phyloP scores from a whole-genome alignment of 2,113 vertebrate species.

The Lasiurus cinereus region DNA sequence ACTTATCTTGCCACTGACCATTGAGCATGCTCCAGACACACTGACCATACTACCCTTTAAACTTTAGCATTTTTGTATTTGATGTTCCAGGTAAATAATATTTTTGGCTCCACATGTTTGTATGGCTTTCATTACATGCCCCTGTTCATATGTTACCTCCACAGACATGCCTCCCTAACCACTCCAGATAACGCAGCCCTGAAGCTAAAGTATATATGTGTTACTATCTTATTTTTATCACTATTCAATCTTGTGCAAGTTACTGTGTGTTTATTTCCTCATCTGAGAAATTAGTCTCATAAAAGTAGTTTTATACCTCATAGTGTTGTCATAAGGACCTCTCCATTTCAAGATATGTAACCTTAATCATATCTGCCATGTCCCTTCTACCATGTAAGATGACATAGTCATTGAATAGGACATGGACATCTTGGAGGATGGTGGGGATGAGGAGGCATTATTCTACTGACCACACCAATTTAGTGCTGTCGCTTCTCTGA shows the following conservation, averaged over 20 bases:
- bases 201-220: neutral
- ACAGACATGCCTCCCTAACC: neutral
- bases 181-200: neutral
- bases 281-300: conserved; percentile 31
- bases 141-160: neutral
- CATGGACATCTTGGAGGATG: neutral
- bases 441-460: fast-evolving
- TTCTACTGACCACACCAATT: neutral
- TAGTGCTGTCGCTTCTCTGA: neutral
- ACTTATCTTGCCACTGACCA: neutral
- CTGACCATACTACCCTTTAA: neutral
- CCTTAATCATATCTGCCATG: neutral
- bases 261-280: neutral
- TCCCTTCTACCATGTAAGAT: neutral
- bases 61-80: neutral
- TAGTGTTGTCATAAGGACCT: neutral
- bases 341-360: neutral
- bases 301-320: neutral
- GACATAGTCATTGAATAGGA: neutral
- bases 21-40: neutral
- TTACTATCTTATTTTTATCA: neutral
- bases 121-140: neutral
- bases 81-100: neutral
- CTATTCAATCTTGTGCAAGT: neutral
- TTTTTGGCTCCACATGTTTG: neutral